These are phyloP conservation scores for Latrodectus hesperus DNA, from an alignment of 2,888 invertebrate species.

Conservation along the genomic window DNA sequence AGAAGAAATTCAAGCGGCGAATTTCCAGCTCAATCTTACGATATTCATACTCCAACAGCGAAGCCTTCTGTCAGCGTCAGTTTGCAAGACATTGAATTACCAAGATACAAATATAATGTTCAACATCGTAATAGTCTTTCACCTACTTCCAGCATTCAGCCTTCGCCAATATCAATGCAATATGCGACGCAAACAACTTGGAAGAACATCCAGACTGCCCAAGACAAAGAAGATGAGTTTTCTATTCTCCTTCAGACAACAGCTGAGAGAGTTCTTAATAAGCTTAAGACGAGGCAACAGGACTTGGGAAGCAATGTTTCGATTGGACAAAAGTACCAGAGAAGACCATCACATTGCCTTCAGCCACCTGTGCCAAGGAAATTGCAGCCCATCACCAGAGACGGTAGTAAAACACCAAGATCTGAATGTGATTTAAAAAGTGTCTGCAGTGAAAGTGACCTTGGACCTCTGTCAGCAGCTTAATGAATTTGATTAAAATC, in stretches of 20 bases:
- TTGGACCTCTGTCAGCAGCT: constrained; percentile 50
- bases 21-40: constrained; percentile 7
- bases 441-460: constrained; percentile 32
- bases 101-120: constrained; percentile 27
- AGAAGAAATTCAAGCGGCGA: constrained; percentile 66
- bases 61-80: constrained; percentile 25
- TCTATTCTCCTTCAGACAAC: constrained; percentile 52
- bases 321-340: constrained; percentile 32
- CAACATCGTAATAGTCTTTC: constrained; percentile 27
- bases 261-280: constrained; percentile 55
- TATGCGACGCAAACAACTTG: constrained; percentile 11
- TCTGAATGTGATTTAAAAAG: constrained; percentile 50
- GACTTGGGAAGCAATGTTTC: constrained; percentile 30
- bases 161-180: constrained; percentile 32
- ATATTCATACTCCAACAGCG: background rate
- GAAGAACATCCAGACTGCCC: constrained; percentile 5
- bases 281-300: constrained; percentile 50
- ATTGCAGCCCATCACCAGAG: constrained; percentile 56
- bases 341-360: constrained; percentile 23
- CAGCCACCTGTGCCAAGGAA: constrained; percentile 54
- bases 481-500: background rate
- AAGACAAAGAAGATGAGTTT: constrained; percentile 51
- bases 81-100: constrained; percentile 46
- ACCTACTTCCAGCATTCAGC: constrained; percentile 27
- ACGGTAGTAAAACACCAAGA: constrained; percentile 48